A percentile compares a stretch with the other conserved stretches of the same genome.
These are phyloP conservation scores for Crenichthys baileyi DNA, from an alignment of 2,797 vertebrate genomes.

Conservation along the genomic window DNA sequence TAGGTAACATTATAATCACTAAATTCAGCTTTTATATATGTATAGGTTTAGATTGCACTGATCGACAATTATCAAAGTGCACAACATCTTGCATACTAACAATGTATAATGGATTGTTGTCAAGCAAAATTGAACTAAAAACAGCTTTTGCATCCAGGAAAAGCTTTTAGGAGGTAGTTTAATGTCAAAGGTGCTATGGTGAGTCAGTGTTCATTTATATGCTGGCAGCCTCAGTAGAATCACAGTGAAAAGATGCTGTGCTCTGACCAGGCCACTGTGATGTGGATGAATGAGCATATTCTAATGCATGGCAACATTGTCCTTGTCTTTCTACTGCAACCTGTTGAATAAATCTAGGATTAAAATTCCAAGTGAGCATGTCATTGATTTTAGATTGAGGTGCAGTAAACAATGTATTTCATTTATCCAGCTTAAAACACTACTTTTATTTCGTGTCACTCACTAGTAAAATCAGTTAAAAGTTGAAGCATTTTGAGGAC, in stretches of 20 bases:
- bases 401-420: conserved; percentile 1
- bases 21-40: background rate
- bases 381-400: background rate
- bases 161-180: conserved; percentile 20
- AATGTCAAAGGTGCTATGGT: conserved; percentile 19
- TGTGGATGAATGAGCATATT: conserved; percentile 34
- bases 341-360: conserved; percentile 30
- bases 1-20: background rate
- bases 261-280: conserved; percentile 21
- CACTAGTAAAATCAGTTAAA: background rate
- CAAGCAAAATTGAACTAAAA: conserved; percentile 18
- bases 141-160: conserved; percentile 12
- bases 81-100: conserved; percentile 7
- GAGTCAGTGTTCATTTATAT: conserved; percentile 32
- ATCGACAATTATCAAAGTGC: conserved; percentile 12
- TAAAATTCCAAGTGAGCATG: conserved; percentile 15
- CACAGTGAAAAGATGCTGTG: background rate
- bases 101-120: conserved; percentile 4
- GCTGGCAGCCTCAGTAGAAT: conserved; percentile 18
- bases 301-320: conserved; percentile 23
- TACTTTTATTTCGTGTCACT: background rate
- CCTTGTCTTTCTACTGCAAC: background rate
- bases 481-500: background rate
- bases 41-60: background rate
- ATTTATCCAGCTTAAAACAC: background rate